Conservation (phyloP, 1,140 invertebrate genomes). For the Xylocopa sonorina region DNA sequence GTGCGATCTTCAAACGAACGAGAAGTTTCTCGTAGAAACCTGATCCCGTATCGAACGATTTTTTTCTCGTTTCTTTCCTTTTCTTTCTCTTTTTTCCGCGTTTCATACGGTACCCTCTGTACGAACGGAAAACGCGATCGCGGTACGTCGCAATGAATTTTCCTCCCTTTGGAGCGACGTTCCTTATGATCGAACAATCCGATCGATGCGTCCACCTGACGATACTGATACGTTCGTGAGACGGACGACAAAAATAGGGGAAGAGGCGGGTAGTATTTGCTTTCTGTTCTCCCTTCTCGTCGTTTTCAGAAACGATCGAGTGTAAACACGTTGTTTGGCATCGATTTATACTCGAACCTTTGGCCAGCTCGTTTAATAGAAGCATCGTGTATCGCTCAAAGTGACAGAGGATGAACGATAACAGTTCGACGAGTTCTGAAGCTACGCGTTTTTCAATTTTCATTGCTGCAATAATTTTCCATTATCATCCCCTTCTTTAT, state of each 20-base stretch:
- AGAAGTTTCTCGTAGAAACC: conserved; percentile 28
- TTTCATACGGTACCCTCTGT: neutral
- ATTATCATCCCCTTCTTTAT: neutral
- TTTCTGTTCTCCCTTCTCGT: neutral
- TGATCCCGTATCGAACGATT: neutral
- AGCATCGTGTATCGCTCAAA: neutral
- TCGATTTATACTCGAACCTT: conserved; percentile 19
- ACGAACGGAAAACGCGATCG: neutral
- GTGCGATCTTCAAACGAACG: conserved; percentile 59
- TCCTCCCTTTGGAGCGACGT: neutral
- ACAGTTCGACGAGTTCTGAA: neutral
- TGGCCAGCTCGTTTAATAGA: neutral
- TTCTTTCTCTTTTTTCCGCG: conserved; percentile 7
- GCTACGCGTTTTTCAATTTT: neutral
- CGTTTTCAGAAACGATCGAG: neutral
- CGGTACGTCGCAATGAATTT: conserved; percentile 14
- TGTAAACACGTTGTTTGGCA: conserved; percentile 23
- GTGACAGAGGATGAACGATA: conserved; percentile 15
- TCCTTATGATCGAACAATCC: neutral
- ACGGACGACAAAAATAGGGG: neutral
- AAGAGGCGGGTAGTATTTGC: neutral
- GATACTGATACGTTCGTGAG: neutral
- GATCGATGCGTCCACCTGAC: neutral
- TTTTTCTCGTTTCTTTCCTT: too few relatives aligned
- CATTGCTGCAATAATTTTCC: neutral